These are phyloP conservation scores for Hydrozoanthus gracilis DNA, from an alignment of 92 coral and sea anemone species.

Conservation along the genomic window DNA sequence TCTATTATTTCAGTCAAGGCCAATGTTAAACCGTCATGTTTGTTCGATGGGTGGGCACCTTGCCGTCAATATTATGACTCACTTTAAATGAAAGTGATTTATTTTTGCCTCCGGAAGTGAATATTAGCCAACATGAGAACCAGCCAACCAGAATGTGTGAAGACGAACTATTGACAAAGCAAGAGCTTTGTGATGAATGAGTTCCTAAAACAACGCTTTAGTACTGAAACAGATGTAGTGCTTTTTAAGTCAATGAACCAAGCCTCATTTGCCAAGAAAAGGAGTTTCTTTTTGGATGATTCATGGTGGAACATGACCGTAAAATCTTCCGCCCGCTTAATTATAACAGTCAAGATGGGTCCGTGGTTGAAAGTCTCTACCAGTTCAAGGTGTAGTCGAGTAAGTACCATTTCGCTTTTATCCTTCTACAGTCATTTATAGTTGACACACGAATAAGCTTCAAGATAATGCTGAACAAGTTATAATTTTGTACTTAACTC, in stretches of 20 bases:
- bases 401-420: constrained; percentile 14
- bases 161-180: constrained; percentile 29
- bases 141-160: constrained; percentile 40
- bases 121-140: constrained; percentile 18
- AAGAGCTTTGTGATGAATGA: constrained; percentile 38
- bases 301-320: constrained; percentile 25
- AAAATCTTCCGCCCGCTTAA: constrained; percentile 34
- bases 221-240: constrained; percentile 2
- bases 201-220: constrained; percentile 18
- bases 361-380: constrained; percentile 30
- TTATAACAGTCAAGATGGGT: constrained; percentile 38
- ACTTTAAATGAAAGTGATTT: not conserved
- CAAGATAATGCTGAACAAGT: not conserved
- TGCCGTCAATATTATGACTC: constrained; percentile 20
- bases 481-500: too few relatives aligned
- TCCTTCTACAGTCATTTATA: not conserved
- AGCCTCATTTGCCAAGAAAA: constrained; percentile 7
- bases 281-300: not conserved
- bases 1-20: not conserved
- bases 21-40: not conserved
- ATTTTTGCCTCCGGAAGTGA: constrained; percentile 21
- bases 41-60: not conserved
- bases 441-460: not conserved
- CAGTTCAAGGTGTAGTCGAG: constrained; percentile 26
- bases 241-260: constrained; percentile 18